Evolutionary conservation across 2,113 vertebrate genomes (phyloP), one percentile per base, ranked within the genome.

Genomic region (Aegotheles bennettii): DNA sequence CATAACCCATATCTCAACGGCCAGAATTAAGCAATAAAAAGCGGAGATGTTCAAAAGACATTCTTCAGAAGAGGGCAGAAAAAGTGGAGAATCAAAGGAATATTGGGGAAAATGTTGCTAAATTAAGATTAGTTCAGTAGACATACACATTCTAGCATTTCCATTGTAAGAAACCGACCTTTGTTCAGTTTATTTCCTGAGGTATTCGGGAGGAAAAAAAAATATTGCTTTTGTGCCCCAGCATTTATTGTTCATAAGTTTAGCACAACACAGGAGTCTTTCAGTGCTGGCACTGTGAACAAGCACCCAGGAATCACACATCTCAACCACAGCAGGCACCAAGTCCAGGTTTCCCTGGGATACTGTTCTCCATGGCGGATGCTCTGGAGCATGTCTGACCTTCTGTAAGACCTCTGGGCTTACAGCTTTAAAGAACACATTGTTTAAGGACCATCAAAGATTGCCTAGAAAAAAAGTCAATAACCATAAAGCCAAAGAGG

Each of bases 11-110:
- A 60, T 31, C 63, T 70, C 68, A 90, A 40, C 23, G 35, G 69
- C 51, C 69, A 92, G 47, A 80, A 88, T 69, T 57, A 93, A 87
- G 33, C 51, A 43, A 60, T 81, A 71, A 64, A 92, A 51, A 10
- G 6, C 60, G 68, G 60, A n/a, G 60, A 31, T 61, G 19, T 84
- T 84, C 64, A 74, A 77, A 91, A 71, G 29, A 23, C 42, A 17
- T 83, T 61, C 35, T 79, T 73, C 63, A 86, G 53, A 90, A 73
- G 48, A 54, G 36, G 38, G 4, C 14, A 6, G 20, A 9, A 42
- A 36, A 93, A 48, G 11, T 0, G 51, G 36, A 70, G 24, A 84
- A 67, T 40, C 56, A 78, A 89, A 81, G 13, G 33, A 82, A 43
- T 40, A 36, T 16, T 78, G 63, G 47, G 79, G 11, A 36, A 84